These are phyloP conservation scores for Lithophane semibrunnea DNA, from an alignment of 2,888 invertebrate species.

Conservation along the genomic window DNA sequence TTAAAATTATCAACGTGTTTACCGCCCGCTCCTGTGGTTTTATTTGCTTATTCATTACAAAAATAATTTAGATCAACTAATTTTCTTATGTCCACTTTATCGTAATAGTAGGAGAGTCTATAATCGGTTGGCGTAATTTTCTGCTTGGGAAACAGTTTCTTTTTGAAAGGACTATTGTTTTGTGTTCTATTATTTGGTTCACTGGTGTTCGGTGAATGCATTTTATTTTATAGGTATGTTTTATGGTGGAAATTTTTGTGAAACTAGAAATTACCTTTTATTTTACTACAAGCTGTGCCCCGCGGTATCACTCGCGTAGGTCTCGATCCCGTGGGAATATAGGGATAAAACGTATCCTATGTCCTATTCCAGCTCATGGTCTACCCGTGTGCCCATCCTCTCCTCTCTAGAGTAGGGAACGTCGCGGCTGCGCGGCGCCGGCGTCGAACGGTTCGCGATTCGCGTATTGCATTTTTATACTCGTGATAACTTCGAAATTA, in stretches of 20 bases:
- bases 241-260: slow-evolving; percentile 3
- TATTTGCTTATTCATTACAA: slow-evolving; percentile 72
- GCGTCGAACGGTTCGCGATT: too few relatives aligned
- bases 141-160: slow-evolving; percentile 29
- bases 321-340: too few relatives aligned
- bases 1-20: slow-evolving; percentile 81
- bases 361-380: too few relatives aligned
- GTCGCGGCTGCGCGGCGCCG: too few relatives aligned
- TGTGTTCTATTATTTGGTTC: slow-evolving; percentile 40
- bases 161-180: slow-evolving; percentile 53
- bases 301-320: too few relatives aligned
- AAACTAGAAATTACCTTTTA: background rate
- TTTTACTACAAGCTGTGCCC: too few relatives aligned
- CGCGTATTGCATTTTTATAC: too few relatives aligned
- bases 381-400: too few relatives aligned
- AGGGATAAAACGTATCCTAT: too few relatives aligned
- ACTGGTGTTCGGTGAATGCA: slow-evolving; percentile 32
- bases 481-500: too few relatives aligned
- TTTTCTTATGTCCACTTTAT: slow-evolving; percentile 53
- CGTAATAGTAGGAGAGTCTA: slow-evolving; percentile 30
- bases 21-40: slow-evolving; percentile 71
- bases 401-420: too few relatives aligned
- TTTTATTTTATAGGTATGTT: slow-evolving; percentile 42
- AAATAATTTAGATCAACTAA: slow-evolving; percentile 59
- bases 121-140: slow-evolving; percentile 40